These are phyloP conservation scores for Scomber scombrus DNA, from an alignment of 2,113 vertebrate genomes.

Conservation along the genomic window DNA sequence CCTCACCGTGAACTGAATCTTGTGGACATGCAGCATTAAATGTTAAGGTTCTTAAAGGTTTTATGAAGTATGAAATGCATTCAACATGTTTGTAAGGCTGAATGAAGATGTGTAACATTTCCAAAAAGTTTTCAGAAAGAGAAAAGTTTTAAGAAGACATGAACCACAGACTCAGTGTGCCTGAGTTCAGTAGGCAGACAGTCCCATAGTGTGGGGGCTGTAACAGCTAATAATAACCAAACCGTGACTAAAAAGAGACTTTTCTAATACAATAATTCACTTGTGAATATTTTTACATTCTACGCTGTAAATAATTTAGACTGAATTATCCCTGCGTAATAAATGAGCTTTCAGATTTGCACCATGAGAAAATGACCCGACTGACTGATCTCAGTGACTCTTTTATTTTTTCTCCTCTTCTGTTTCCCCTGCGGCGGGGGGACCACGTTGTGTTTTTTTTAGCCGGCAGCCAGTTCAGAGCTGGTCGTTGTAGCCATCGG, in stretches of 20 bases:
- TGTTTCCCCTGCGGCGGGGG: background rate
- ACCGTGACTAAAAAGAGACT: background rate
- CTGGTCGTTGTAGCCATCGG: background rate
- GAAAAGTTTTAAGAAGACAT: too few relatives aligned
- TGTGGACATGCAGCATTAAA: too few relatives aligned
- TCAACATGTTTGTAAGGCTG: background rate
- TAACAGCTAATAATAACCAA: too few relatives aligned
- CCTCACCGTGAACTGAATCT: too few relatives aligned
- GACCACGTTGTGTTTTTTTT: conserved; percentile 9
- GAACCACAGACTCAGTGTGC: too few relatives aligned
- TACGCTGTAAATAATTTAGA: conserved; percentile 15
- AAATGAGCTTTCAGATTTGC: background rate
- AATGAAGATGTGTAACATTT: too few relatives aligned
- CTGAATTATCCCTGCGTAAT: background rate
- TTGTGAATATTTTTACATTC: background rate
- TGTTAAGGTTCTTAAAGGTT: too few relatives aligned
- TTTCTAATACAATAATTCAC: background rate
- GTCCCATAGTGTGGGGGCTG: too few relatives aligned
- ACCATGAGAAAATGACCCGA: background rate
- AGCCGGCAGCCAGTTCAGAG: conserved; percentile 7
- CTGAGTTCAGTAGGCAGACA: too few relatives aligned
- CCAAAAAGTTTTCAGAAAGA: too few relatives aligned
- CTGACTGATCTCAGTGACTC: background rate
- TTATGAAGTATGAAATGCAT: too few relatives aligned
- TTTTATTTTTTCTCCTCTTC: background rate